phyloP scores from a whole-genome alignment of 1,140 invertebrate genomes.

The Agrypnia vestita region DNA sequence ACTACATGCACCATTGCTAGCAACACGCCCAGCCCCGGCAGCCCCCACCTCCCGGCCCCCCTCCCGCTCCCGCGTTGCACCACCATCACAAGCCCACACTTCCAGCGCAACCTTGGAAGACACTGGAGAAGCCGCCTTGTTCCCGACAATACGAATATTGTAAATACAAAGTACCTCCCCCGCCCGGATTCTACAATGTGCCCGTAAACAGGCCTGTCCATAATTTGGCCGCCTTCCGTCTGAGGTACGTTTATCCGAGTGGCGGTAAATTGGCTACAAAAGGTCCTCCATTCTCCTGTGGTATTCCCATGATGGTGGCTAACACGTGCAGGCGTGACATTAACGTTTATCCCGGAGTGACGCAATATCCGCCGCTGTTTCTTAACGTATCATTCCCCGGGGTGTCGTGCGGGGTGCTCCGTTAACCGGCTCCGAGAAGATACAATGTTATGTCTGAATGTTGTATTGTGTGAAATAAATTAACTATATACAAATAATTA shows the following conservation, averaged over 20 bases:
- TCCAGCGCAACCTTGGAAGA: neutral
- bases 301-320: neutral
- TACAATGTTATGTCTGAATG: constrained; percentile 36
- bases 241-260: neutral
- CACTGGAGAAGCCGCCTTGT: neutral
- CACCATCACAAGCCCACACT: constrained; percentile 1
- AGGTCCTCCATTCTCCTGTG: neutral
- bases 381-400: constrained; percentile 46
- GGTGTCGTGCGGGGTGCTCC: constrained; percentile 36
- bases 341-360: neutral
- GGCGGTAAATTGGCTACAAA: constrained; percentile 26
- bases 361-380: constrained; percentile 28
- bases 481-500: constrained; percentile 15
- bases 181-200: neutral
- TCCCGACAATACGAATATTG: constrained; percentile 15
- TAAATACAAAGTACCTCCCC: neutral
- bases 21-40: constrained; percentile 61
- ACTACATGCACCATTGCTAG: constrained; percentile 71
- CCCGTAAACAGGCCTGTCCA: neutral
- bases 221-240: neutral
- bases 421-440: neutral
- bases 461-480: constrained; percentile 37
- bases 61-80: neutral
- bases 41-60: constrained; percentile 11
- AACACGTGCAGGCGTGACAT: neutral